Evolutionary conservation across 2,888 invertebrate genomes (phyloP), one percentile per base, ranked within the genome.

Genomic region (Dolichomitus sp.): DNA sequence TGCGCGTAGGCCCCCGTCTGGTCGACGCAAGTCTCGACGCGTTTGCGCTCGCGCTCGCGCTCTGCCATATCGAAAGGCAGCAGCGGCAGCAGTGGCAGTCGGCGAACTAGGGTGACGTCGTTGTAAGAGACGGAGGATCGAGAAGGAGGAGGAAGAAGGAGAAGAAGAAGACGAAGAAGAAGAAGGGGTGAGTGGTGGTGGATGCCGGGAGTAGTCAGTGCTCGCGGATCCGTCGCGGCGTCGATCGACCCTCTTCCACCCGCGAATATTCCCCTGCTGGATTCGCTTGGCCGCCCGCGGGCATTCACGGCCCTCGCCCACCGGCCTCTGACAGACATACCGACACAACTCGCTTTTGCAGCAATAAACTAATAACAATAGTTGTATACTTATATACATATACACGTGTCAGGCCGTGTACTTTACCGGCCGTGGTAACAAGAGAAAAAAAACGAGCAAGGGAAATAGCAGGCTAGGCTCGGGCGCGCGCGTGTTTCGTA

Each of bases 211-310:
- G 82, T 72, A 73, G 85, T 89, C 90, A 89, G 91, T 91, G 89
- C 88, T 89, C 89, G 90, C 90, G 89, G 89, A 87, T 88, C 88
- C 88, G 89, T 89, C 89, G 90, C 87, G 87, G 81, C 87, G 89
- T 89, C 85, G 86, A 87, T 89, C 82, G 86, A 85, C 78, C 78
- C 84, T 87, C 85, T 86, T 83, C 78, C 84, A 81, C 83, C 83
- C 69, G 80, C 78, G 83, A 66, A 33, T 76, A 80, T 76, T 77
- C 70, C 78, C 81, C 75, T 79, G 79, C 73, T 77, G 54, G 72
- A 84, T 75, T 76, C 77, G 82, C 72, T 48, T 57, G 48, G 75
- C 75, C 77, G 84, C 82, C 81, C 77, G 74, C 80, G 79, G 74
- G 81, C 84, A 84, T 84, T 84, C 84, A 84, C 81, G 81, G 78